These are phyloP conservation scores for Cantharis rufa DNA, from an alignment of 2,888 invertebrate species.

Conservation along the genomic window DNA sequence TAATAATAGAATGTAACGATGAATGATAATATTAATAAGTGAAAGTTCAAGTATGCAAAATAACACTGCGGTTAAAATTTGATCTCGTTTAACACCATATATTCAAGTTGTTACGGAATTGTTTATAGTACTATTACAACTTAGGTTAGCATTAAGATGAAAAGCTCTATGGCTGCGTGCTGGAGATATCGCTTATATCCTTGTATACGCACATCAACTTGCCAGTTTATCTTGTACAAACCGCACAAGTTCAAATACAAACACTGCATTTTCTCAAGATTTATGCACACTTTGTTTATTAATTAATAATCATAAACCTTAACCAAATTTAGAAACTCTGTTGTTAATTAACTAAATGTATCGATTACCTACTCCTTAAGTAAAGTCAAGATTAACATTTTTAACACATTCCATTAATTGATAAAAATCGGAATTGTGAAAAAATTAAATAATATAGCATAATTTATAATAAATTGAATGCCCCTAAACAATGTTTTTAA, in stretches of 20 bases:
- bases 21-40: not conserved
- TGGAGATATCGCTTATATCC: slow-evolving; percentile 20
- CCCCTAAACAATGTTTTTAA: not conserved
- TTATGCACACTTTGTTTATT: slow-evolving; percentile 17
- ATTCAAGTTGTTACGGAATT: slow-evolving; percentile 15
- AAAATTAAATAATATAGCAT: not conserved
- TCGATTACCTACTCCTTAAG: not conserved
- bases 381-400: not conserved
- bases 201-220: slow-evolving; percentile 5
- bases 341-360: not conserved
- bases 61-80: slow-evolving; percentile 1
- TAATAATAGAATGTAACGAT: not conserved
- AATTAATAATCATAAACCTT: slow-evolving; percentile 6
- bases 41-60: not conserved
- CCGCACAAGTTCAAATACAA: slow-evolving; percentile 16
- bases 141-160: slow-evolving; percentile 21
- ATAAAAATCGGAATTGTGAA: not conserved
- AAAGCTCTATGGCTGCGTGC: slow-evolving; percentile 21
- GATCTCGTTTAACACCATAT: not conserved
- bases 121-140: slow-evolving; percentile 22
- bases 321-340: slow-evolving; percentile 7
- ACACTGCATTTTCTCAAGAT: slow-evolving; percentile 15
- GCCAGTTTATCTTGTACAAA: slow-evolving; percentile 10
- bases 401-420: not conserved
- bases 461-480: not conserved